Percentiles rank a stretch among this genome's conserved stretches.
Evolutionary conservation across 2,113 vertebrate species (phyloP).

Genomic region (Alaudala cheleensis): DNA sequence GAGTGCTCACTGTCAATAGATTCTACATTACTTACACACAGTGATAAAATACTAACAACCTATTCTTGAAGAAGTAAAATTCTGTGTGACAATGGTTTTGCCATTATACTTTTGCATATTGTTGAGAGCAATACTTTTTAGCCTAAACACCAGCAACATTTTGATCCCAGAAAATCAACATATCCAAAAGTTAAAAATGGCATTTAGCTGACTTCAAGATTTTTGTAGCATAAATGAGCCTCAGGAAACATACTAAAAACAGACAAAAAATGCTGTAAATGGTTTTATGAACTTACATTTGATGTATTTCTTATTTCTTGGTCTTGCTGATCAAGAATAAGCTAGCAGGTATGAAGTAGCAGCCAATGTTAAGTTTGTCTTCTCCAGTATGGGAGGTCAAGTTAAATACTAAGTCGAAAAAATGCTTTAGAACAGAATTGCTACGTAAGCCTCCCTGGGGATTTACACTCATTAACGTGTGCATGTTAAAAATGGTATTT

Average conservation of each 20-base stretch:
- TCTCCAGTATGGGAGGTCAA: not conserved
- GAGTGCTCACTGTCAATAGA: constrained; percentile 12
- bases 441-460: constrained; percentile 12
- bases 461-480: constrained; percentile 30
- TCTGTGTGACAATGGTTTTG: constrained; percentile 50
- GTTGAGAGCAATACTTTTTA: constrained; percentile 38
- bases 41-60: constrained; percentile 2
- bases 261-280: constrained; percentile 13
- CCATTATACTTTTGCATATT: constrained; percentile 55
- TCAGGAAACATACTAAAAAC: constrained; percentile 15
- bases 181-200: not conserved
- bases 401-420: constrained; percentile 50
- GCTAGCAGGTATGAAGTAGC: not conserved
- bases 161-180: not conserved
- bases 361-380: constrained; percentile 7
- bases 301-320: constrained; percentile 34
- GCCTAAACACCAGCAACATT: constrained; percentile 10
- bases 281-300: constrained; percentile 2
- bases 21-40: not conserved
- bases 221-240: not conserved
- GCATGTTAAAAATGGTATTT: constrained; percentile 43
- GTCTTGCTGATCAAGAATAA: constrained; percentile 44
- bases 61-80: constrained; percentile 46
- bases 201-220: not conserved
- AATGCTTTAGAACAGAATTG: constrained; percentile 53